These are phyloP conservation scores for Mormyrops attenuatus DNA, from an alignment of 2,797 vertebrate genomes.

Conservation along the genomic window DNA sequence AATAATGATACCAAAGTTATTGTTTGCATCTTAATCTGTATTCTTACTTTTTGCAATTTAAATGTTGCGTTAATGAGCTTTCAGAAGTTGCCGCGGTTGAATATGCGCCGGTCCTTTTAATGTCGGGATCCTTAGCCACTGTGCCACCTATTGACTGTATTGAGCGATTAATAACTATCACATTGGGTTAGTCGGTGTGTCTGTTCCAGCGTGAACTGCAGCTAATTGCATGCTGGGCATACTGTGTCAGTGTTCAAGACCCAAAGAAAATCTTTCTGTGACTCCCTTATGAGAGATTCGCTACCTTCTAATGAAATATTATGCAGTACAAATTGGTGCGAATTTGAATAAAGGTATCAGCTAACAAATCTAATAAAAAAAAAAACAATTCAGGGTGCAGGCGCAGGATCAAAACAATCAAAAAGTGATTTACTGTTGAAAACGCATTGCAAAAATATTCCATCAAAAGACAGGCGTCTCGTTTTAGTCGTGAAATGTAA, in stretches of 20 bases:
- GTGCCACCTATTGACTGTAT: background rate
- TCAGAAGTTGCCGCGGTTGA: background rate
- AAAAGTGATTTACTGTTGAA: background rate
- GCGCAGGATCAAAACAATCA: background rate
- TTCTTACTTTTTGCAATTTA: background rate
- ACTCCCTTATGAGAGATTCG: background rate
- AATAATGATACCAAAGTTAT: background rate
- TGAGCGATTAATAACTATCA: background rate
- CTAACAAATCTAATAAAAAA: background rate
- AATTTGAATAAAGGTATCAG: background rate
- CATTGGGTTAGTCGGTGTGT: background rate
- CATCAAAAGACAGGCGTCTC: background rate
- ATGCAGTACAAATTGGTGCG: background rate
- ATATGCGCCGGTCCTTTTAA: background rate
- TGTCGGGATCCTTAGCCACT: background rate
- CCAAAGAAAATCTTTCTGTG: background rate
- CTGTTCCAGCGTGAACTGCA: background rate
- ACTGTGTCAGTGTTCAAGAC: background rate
- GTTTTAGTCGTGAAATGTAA: background rate
- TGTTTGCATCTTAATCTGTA: background rate
- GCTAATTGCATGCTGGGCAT: background rate
- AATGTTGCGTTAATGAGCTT: background rate
- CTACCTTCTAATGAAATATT: background rate
- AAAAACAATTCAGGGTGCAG: background rate
- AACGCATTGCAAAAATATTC: background rate